phyloP scores from a whole-genome alignment of 1,140 invertebrate species.

The Solen grandis region DNA sequence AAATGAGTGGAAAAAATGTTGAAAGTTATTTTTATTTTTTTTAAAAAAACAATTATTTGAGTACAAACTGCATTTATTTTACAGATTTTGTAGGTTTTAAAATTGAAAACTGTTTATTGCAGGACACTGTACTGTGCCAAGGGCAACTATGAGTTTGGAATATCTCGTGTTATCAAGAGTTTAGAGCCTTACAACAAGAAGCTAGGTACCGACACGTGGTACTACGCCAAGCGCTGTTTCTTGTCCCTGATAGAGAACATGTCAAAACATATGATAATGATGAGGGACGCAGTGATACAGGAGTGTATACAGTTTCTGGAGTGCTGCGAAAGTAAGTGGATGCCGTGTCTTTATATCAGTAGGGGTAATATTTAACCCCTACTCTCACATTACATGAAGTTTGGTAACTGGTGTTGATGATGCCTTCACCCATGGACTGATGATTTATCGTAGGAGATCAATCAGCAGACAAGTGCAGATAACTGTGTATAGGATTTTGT shows the following conservation, averaged over 20 bases:
- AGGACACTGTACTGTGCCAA: constrained; percentile 98
- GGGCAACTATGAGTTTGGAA: constrained; percentile 99
- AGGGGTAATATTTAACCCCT: background rate
- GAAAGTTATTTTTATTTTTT: too few species aligned
- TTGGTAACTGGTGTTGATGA: too few species aligned
- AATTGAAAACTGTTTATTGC: constrained; percentile 41
- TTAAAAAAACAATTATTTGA: too few species aligned
- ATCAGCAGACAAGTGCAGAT: background rate
- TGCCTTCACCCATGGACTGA: background rate
- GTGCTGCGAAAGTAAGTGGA: constrained; percentile 88
- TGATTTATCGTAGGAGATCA: background rate
- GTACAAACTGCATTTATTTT: too few species aligned
- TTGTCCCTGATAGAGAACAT: constrained; percentile 96
- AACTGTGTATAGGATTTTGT: too few species aligned
- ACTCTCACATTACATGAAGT: too few species aligned
- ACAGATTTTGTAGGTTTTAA: too few species aligned
- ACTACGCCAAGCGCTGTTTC: constrained; percentile 97
- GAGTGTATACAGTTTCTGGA: constrained; percentile 96
- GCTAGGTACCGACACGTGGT: constrained; percentile 98
- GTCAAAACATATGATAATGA: constrained; percentile 93
- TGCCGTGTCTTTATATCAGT: too few species aligned
- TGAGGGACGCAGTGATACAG: constrained; percentile 92
- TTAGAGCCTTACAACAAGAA: constrained; percentile 97
- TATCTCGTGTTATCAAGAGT: constrained; percentile 98
- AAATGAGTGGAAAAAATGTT: too few species aligned